phyloP scores from a whole-genome alignment of 2,888 invertebrate species.

The Polyommatus icarus region DNA sequence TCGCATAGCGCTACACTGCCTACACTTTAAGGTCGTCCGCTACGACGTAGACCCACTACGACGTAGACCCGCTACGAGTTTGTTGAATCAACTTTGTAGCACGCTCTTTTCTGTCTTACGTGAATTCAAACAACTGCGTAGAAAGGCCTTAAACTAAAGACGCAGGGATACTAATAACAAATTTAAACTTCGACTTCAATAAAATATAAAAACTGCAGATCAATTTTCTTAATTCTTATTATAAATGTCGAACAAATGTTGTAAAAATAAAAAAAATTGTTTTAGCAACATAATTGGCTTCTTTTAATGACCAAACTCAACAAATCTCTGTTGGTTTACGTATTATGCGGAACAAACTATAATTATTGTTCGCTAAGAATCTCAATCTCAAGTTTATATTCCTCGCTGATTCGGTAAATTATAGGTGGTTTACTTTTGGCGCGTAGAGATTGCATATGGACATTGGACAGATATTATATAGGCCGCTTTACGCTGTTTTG shows the following conservation, averaged over 20 bases:
- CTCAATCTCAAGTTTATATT: no score
- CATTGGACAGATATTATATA: not conserved
- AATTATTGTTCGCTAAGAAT: no score
- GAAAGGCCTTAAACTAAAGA: not conserved
- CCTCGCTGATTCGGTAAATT: no score
- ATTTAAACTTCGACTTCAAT: not conserved
- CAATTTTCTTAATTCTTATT: no score
- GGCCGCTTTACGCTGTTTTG: not conserved
- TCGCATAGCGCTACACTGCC: not conserved
- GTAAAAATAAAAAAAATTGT: not conserved
- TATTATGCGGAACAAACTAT: not conserved
- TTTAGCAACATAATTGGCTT: no score
- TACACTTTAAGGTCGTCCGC: conserved; percentile 14
- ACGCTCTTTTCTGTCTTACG: not conserved
- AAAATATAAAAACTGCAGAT: not conserved
- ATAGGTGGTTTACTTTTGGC: no score
- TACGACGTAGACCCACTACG: conserved; percentile 9
- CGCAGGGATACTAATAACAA: not conserved
- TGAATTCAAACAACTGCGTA: not conserved
- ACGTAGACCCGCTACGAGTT: conserved; percentile 14
- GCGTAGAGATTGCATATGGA: no score
- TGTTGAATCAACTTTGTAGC: conserved; percentile 10
- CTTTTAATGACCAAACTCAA: not conserved
- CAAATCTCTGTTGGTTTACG: not conserved
- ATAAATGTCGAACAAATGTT: not conserved